These are phyloP conservation scores for Laupala kohalensis DNA, from an alignment of 1,140 invertebrate genomes.

Conservation along the genomic window DNA sequence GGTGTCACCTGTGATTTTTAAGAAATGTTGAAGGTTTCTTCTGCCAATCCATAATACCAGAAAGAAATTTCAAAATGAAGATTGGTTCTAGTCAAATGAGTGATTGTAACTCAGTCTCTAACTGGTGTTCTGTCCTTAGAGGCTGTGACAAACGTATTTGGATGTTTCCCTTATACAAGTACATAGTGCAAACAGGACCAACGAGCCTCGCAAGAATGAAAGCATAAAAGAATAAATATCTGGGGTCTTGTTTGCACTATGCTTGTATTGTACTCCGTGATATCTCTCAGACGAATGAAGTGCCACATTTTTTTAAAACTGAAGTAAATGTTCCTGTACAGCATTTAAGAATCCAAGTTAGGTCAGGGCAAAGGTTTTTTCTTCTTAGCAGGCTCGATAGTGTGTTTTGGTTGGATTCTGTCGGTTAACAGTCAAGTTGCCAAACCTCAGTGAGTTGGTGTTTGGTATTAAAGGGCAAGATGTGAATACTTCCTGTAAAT, in stretches of 20 bases:
- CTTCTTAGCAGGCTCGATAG: conserved; percentile 14
- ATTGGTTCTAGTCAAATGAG: conserved; percentile 20
- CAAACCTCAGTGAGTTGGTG: conserved; percentile 9
- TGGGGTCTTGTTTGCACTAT: conserved; percentile 18
- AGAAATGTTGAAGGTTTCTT: conserved; percentile 8
- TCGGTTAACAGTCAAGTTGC: conserved; percentile 12
- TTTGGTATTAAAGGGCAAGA: conserved; percentile 18
- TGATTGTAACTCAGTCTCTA: conserved; percentile 19
- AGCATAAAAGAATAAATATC: neutral
- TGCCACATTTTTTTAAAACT: conserved; percentile 22
- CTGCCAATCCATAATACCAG: conserved; percentile 12
- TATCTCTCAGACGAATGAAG: conserved; percentile 21
- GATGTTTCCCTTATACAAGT: conserved; percentile 16
- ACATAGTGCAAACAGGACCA: conserved; percentile 17
- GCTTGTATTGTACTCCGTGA: conserved; percentile 18
- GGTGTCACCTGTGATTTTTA: conserved; percentile 8
- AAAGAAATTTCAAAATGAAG: conserved; percentile 10
- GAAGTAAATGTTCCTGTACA: conserved; percentile 38
- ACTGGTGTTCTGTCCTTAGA: conserved; percentile 19
- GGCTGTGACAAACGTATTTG: conserved; percentile 19
- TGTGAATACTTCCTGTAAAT: conserved; percentile 10
- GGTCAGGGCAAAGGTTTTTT: conserved; percentile 17
- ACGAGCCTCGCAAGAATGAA: conserved; percentile 16
- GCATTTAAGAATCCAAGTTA: conserved; percentile 36
- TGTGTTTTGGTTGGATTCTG: conserved; percentile 15